A percentile compares a stretch with the other conserved stretches of the same genome.
Conservation (phyloP, 2,113 vertebrate genomes). For the Atractosteus spatula region DNA sequence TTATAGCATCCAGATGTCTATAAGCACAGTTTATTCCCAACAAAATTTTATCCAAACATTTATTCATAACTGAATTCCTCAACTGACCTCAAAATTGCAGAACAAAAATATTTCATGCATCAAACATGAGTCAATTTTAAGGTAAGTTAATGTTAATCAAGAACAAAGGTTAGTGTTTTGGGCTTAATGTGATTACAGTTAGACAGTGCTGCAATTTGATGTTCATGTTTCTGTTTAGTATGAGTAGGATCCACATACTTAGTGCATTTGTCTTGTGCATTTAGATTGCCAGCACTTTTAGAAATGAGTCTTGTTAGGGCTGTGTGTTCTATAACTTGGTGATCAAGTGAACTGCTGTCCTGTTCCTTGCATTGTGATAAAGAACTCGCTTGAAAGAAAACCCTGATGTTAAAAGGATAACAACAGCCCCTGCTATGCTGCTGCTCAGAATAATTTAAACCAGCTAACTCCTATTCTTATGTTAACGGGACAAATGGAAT, state of each 20-base stretch:
- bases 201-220: conserved; percentile 16
- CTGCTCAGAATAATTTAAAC: conserved; percentile 64
- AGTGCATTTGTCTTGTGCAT: not conserved
- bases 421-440: conserved; percentile 64
- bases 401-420: conserved; percentile 60
- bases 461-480: conserved; percentile 69
- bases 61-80: conserved; percentile 68
- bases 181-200: conserved; percentile 32
- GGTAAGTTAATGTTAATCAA: conserved; percentile 40
- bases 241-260: not conserved
- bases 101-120: conserved; percentile 31
- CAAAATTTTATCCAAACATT: conserved; percentile 72
- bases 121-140: conserved; percentile 28
- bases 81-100: conserved; percentile 50
- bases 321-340: conserved; percentile 9
- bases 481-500: conserved; percentile 68
- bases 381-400: not conserved
- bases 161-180: conserved; percentile 31
- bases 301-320: not conserved
- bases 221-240: conserved; percentile 16
- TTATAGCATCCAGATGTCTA: conserved; percentile 78
- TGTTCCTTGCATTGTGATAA: conserved; percentile 12
- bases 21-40: conserved; percentile 64
- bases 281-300: not conserved
- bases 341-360: not conserved